phyloP scores from a whole-genome alignment of 2,888 invertebrate genomes.

The Atethmia centrago region DNA sequence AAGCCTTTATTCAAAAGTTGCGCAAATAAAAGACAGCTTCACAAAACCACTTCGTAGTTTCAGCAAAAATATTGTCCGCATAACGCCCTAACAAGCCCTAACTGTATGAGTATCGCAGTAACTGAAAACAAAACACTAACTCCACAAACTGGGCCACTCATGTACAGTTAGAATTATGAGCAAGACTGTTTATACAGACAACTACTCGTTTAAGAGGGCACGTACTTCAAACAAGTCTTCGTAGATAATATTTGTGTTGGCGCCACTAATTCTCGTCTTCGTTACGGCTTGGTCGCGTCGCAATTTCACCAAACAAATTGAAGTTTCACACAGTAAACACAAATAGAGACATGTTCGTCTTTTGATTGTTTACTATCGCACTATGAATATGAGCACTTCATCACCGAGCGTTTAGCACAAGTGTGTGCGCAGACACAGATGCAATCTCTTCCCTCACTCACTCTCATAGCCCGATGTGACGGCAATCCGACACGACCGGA shows the following conservation, averaged over 20 bases:
- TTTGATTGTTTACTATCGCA: conserved; percentile 26
- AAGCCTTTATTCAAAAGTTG: background rate
- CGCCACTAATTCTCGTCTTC: conserved; percentile 71
- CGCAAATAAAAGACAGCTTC: background rate
- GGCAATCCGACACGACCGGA: too few species aligned
- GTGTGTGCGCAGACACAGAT: too few species aligned
- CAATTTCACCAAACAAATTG: conserved; percentile 72
- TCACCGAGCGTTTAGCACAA: too few species aligned
- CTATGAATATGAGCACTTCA: conserved; percentile 15
- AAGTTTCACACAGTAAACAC: conserved; percentile 65
- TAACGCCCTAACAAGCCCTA: conserved; percentile 9
- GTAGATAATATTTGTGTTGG: conserved; percentile 75
- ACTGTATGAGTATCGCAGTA: background rate
- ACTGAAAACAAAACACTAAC: conserved; percentile 48
- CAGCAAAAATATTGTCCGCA: conserved; percentile 3
- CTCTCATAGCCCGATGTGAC: too few species aligned
- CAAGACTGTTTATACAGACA: conserved; percentile 56
- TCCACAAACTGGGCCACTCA: conserved; percentile 55
- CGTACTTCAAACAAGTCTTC: conserved; percentile 69
- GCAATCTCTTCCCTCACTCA: too few species aligned
- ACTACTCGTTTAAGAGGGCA: conserved; percentile 60
- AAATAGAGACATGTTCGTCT: conserved; percentile 60
- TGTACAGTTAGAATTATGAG: conserved; percentile 55
- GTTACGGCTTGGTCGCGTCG: conserved; percentile 61
- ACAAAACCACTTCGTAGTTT: background rate